Conservation (phyloP, 2,888 invertebrate genomes). For the Agapostemon virescens region DNA sequence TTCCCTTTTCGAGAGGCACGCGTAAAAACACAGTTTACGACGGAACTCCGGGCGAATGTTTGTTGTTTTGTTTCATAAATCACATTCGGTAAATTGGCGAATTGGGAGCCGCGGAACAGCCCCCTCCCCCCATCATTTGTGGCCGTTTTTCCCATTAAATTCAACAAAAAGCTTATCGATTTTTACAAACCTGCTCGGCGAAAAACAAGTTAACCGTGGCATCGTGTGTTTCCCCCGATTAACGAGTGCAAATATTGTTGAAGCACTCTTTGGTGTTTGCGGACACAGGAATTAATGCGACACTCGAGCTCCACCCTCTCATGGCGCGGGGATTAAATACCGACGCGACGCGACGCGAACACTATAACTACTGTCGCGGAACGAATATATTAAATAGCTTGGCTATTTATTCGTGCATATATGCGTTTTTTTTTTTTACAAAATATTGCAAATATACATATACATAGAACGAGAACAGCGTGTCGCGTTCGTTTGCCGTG, state of each 20-base stretch:
- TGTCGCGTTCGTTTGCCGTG: not conserved
- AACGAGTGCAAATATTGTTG: constrained; percentile 47
- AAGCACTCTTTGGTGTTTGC: constrained; percentile 52
- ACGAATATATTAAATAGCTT: constrained; percentile 29
- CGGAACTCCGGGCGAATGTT: not conserved
- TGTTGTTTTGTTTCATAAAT: not conserved
- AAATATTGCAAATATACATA: not conserved
- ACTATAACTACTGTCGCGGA: constrained; percentile 18
- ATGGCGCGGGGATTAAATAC: constrained; percentile 14
- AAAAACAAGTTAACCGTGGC: constrained; percentile 50
- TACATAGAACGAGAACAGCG: not conserved
- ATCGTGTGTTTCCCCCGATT: constrained; percentile 43
- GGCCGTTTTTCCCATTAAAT: constrained; percentile 34
- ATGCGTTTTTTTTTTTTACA: not conserved
- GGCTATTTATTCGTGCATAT: constrained; percentile 15
- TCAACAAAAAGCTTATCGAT: constrained; percentile 46
- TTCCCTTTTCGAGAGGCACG: not conserved
- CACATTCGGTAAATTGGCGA: constrained; percentile 11
- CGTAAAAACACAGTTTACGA: not conserved
- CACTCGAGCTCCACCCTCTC: constrained; percentile 19
- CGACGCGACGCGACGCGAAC: constrained; percentile 6
- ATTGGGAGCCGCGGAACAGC: not conserved
- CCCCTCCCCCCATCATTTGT: constrained; percentile 33
- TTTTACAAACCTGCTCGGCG: constrained; percentile 34
- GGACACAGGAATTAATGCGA: constrained; percentile 30